Percentiles rank a stretch among this genome's conserved stretches.
These are phyloP conservation scores for Naja naja DNA, from an alignment of 2,113 vertebrate genomes.

Conservation along the genomic window DNA sequence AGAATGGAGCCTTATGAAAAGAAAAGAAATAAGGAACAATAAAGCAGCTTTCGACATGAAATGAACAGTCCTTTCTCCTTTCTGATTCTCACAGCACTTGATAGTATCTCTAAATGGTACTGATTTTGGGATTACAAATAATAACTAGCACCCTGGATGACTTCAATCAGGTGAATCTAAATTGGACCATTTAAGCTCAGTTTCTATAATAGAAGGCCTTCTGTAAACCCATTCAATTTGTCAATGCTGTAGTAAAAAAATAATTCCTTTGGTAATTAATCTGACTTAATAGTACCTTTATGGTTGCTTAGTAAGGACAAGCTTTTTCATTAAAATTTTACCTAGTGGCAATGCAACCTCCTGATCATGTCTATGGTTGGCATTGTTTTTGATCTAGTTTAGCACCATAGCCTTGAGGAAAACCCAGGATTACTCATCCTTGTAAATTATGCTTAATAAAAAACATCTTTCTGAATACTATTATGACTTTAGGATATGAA, in stretches of 20 bases:
- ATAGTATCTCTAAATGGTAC: background rate
- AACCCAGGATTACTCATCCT: slow-evolving; percentile 34
- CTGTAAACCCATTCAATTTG: slow-evolving; percentile 3
- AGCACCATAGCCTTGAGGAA: slow-evolving; percentile 36
- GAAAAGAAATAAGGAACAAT: background rate
- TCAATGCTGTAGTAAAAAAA: slow-evolving; percentile 15
- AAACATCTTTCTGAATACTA: slow-evolving; percentile 38
- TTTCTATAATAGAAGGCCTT: background rate
- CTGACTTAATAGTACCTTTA: slow-evolving; percentile 17
- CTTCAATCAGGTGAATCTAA: background rate
- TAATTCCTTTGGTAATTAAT: background rate
- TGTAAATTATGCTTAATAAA: slow-evolving; percentile 47
- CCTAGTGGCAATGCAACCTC: slow-evolving; percentile 1
- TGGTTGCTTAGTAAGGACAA: background rate
- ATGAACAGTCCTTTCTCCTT: background rate
- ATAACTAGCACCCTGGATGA: background rate
- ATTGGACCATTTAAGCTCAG: background rate
- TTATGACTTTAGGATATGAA: slow-evolving; percentile 30
- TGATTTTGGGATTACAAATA: background rate
- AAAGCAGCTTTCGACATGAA: background rate
- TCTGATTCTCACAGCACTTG: background rate
- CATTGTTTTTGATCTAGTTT: slow-evolving; percentile 33
- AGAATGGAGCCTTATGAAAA: background rate
- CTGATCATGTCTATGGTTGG: background rate
- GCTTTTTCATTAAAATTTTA: background rate